Conservation (phyloP, 2,888 invertebrate genomes). For the Orthosia gracilis region DNA sequence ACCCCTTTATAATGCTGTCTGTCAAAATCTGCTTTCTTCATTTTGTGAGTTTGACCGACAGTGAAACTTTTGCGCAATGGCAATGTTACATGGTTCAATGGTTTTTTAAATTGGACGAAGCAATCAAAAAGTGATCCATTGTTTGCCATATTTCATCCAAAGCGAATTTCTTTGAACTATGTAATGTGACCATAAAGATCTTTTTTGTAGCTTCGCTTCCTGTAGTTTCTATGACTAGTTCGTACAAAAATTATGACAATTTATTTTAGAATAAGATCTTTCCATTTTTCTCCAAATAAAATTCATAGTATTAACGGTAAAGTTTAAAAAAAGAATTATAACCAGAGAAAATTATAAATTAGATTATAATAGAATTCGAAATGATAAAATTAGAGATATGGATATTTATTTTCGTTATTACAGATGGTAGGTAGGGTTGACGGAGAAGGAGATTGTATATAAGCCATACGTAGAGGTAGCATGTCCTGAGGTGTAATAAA, state of each 20-base stretch:
- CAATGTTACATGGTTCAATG: neutral
- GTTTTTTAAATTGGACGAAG: neutral
- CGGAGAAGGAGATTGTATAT: conserved; percentile 70
- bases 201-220: conserved; percentile 60
- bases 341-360: conserved; percentile 78
- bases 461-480: conserved; percentile 73
- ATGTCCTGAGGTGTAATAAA: conserved; percentile 54
- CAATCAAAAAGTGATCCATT: neutral
- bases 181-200: neutral
- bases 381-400: conserved; percentile 75
- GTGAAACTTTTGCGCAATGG: conserved; percentile 1
- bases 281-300: conserved; percentile 70
- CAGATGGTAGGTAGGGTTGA: conserved; percentile 66
- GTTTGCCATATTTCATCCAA: neutral
- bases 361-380: conserved; percentile 75
- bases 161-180: neutral
- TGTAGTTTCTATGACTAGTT: conserved; percentile 63
- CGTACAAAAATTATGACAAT: conserved; percentile 66
- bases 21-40: conserved; percentile 25
- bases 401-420: conserved; percentile 85
- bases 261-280: conserved; percentile 71
- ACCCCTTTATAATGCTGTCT: conserved; percentile 16
- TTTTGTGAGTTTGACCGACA: conserved; percentile 20
- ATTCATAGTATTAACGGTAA: conserved; percentile 65
- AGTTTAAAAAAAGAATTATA: conserved; percentile 67